Base-by-base conservation (phyloP, 2,797 vertebrate genomes). In the Pipistrellus pipistrellus region DNA sequence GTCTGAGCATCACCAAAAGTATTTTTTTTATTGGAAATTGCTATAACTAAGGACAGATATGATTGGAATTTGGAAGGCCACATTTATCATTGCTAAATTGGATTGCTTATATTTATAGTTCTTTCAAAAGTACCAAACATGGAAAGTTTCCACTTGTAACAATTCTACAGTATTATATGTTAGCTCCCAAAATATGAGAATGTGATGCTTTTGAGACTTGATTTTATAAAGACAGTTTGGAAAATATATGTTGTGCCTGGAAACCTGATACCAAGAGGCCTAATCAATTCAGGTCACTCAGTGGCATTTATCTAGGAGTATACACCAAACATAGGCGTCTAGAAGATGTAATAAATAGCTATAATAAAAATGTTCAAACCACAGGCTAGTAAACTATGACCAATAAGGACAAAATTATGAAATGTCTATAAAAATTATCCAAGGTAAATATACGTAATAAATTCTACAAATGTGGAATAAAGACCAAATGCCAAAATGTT, bases 101-200 rank as follows among this genome's bases (percentile, higher is more conserved):
- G 93, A 97, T 97, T 97, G 95, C 92, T 98, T 97, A 93, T 98
- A 97, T 98, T 98, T 98, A 97, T 93, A 97, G 85, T 97, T 97
- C 97, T 97, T 97, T 94, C 95, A 96, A 91, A 98, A 97, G 66
- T 87, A 97, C 96, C 83, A 95, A 97, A 96, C 6, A 85, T 91
- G 59, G 96, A 98, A 95, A 85, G 44, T 97, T 98, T 98, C 96
- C 92, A 94, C 91, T 95, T 96, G 91, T 92, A 97, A 98, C 97
- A 98, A 97, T 98, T 97, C 71, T 96, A 55, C 94, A 75, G 76
- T 95, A 95, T 89, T 97, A 80, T 95, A 88, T 88, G 91, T 96
- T 96, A 96, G 85, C 76, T 96, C 68, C 83, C 96, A 95, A 97
- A 89, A 96, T 1, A 1, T 88, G 93, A 97, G 92, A 95, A 90